A percentile compares a stretch with the other conserved stretches of the same genome.
Conservation (phyloP, 1,140 invertebrate species). For the Riptortus pedestris region DNA sequence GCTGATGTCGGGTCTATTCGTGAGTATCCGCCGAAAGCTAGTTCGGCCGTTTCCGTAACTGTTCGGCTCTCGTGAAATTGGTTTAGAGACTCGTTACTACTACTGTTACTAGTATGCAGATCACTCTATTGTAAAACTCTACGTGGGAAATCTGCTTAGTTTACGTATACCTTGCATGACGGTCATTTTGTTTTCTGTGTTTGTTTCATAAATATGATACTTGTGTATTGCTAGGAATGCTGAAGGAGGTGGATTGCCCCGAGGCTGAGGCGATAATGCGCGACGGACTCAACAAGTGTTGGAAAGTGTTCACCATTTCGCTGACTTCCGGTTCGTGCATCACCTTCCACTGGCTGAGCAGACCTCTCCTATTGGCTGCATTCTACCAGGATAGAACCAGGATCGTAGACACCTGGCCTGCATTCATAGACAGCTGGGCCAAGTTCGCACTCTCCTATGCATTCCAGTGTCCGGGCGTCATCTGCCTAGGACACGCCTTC, state of each 20-base stretch:
- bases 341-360: neutral
- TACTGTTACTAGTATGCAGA: too few relatives aligned
- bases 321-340: neutral
- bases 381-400: neutral
- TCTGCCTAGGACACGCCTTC: neutral
- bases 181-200: too few relatives aligned
- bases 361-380: neutral
- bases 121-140: too few relatives aligned
- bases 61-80: too few relatives aligned
- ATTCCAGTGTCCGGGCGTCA: neutral
- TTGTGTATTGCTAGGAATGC: too few relatives aligned
- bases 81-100: too few relatives aligned
- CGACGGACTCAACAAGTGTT: neutral
- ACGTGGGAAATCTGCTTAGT: too few relatives aligned
- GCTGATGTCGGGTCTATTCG: too few relatives aligned
- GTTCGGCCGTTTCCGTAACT: too few relatives aligned
- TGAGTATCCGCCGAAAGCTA: too few relatives aligned
- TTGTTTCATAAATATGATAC: too few relatives aligned
- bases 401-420: conserved; percentile 3
- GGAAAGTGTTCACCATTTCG: neutral
- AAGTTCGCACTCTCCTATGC: neutral
- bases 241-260: neutral
- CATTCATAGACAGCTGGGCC: neutral
- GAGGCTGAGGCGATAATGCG: neutral
- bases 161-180: too few relatives aligned